Conservation (phyloP, 2,113 vertebrate genomes). For the Oreotrochilus melanogaster region DNA sequence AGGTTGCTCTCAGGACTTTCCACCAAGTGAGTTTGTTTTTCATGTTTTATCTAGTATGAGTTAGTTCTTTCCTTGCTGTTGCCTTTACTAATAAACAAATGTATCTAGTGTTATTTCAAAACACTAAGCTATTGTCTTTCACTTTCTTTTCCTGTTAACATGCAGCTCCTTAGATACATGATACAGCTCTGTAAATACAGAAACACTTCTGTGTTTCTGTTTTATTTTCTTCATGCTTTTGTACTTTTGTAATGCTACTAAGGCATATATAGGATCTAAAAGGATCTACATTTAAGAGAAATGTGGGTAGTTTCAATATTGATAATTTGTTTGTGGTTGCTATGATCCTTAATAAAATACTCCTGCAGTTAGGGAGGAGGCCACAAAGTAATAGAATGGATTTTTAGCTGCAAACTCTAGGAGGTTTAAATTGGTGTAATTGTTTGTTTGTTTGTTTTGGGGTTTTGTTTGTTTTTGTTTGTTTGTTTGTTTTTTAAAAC, state of each 20-base stretch:
- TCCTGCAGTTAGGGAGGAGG: background rate
- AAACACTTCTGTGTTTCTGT: background rate
- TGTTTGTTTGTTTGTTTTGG: background rate
- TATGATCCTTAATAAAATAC: background rate
- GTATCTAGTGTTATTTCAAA: background rate
- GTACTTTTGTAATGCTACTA: background rate
- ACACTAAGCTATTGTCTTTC: background rate
- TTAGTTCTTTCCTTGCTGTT: background rate
- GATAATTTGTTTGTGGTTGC: background rate
- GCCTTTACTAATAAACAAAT: background rate
- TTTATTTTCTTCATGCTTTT: background rate
- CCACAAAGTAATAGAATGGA: background rate
- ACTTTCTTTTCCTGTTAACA: background rate
- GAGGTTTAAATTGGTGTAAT: background rate
- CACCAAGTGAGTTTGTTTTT: conserved; percentile 67
- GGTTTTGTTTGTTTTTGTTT: too few relatives aligned
- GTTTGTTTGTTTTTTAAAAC: background rate
- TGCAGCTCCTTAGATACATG: background rate
- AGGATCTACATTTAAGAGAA: background rate
- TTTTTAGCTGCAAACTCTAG: background rate
- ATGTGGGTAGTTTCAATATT: background rate
- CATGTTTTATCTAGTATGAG: background rate
- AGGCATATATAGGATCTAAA: background rate
- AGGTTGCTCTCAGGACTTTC: conserved; percentile 36
- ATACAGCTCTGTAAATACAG: background rate